These are phyloP conservation scores for Urophycis tenuis DNA, from an alignment of 2,797 vertebrate genomes.

Conservation along the genomic window DNA sequence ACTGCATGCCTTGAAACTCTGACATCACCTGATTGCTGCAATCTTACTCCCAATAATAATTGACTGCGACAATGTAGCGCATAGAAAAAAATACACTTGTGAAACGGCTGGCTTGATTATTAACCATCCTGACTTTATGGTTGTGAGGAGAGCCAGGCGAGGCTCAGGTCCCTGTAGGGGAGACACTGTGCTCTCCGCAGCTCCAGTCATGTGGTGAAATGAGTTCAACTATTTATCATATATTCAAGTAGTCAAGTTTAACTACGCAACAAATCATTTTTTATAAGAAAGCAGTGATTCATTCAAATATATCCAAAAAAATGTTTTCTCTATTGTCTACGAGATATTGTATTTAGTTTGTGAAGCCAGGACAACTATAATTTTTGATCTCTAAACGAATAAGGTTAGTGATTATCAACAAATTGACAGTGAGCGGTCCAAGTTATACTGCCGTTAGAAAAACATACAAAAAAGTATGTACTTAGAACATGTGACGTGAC, in stretches of 20 bases:
- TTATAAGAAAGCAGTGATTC: not conserved
- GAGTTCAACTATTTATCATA: not conserved
- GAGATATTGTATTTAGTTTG: not conserved
- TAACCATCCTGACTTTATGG: not conserved
- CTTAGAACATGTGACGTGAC: not conserved
- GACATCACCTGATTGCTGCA: constrained; percentile 43
- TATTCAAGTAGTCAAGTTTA: not conserved
- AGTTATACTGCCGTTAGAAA: not conserved
- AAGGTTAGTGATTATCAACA: not conserved
- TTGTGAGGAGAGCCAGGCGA: not conserved
- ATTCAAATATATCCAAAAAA: not conserved
- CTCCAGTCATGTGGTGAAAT: not conserved
- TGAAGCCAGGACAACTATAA: not conserved
- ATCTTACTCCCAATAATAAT: constrained; percentile 46
- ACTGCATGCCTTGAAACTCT: constrained; percentile 35
- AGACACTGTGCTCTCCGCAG: not conserved
- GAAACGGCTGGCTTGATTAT: constrained; percentile 32
- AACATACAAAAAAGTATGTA: not conserved
- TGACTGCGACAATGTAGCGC: constrained; percentile 16
- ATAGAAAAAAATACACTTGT: constrained; percentile 22
- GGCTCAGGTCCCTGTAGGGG: not conserved
- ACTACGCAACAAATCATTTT: not conserved
- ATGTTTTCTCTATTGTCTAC: not conserved
- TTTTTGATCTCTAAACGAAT: not conserved
- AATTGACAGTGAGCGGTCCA: not conserved